A percentile compares a stretch with the other conserved stretches of the same genome.
Conservation (phyloP, 2,797 vertebrate species). For the Sebastiscus albofasciatus region DNA sequence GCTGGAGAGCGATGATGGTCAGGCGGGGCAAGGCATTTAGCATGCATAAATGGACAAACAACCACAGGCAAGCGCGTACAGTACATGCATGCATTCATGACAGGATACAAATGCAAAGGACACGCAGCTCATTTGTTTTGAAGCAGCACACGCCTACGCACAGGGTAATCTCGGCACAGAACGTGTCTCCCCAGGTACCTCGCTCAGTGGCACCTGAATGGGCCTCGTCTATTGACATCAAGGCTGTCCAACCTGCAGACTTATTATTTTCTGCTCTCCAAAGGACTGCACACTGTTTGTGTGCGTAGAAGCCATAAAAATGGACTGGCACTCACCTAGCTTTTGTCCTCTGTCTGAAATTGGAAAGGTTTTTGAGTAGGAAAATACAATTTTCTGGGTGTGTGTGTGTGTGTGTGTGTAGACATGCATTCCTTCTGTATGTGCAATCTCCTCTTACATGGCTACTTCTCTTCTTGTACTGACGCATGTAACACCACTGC, state of each 20-base stretch:
- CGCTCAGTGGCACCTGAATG: constrained; percentile 29
- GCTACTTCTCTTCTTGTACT: constrained; percentile 15
- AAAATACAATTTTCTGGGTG: not conserved
- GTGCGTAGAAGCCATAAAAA: constrained; percentile 14
- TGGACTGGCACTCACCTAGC: not conserved
- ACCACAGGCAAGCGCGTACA: constrained; percentile 1
- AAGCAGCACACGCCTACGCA: not conserved
- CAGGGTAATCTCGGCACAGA: constrained; percentile 48
- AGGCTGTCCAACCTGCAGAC: constrained; percentile 24
- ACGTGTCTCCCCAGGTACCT: constrained; percentile 22
- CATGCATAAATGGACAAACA: constrained; percentile 49
- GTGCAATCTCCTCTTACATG: constrained; percentile 2
- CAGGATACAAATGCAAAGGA: constrained; percentile 10
- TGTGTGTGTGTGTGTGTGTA: not conserved
- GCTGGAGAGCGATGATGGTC: constrained; percentile 35
- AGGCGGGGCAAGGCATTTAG: constrained; percentile 30
- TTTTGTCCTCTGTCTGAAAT: constrained; percentile 23
- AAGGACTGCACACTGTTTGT: constrained; percentile 12
- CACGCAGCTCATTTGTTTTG: not conserved
- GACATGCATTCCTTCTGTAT: not conserved
- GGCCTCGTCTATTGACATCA: constrained; percentile 11
- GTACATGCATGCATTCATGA: constrained; percentile 60
- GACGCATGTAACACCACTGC: constrained; percentile 27
- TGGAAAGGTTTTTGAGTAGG: constrained; percentile 7
- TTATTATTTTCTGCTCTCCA: constrained; percentile 43